Base-by-base conservation (phyloP, 2,888 invertebrate genomes). In the Lasius fuliginosus region DNA sequence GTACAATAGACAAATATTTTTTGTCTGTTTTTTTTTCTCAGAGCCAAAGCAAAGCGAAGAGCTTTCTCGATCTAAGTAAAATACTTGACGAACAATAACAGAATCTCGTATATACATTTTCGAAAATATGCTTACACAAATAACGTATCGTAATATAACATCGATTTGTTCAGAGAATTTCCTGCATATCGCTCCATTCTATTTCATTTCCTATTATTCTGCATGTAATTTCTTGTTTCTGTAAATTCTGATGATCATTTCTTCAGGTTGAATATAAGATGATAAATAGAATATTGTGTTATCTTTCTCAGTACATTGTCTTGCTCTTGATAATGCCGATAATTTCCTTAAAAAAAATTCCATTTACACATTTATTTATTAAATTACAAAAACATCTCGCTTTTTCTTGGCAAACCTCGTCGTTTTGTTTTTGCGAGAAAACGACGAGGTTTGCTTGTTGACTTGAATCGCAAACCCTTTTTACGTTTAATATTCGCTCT, bases 161-260 rank as follows among this genome's bases (percentile, higher is more conserved):
- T 73, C 3, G 9, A n/a, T 33, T 73, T 58, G 3, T 30, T 33
- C 15, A 30, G 42, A 74, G 15, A 30, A 46, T 36, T 53, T 40
- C 23, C 9, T 18, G 15, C 11, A 30, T 15, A 23, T 75, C 12
- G 12, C 12, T 46, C 30, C 6, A 4, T 53, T 64, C 2, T 6
- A 76, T 36, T 27, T 36, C 11, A 46, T 46, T 46, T 12, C 53
- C 6, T 11, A 33, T 64, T 62, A 15, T 42, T 33, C 12, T 15
- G 2, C 18, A 0, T 23, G 4, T 46, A 36, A 23, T 11, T n/a
- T 40, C 18, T 49, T 12, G 8, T 2, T 64, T 75, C 6, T 60
- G n/a, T n/a, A 42, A 58, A 73, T 23, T 23, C n/a, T n/a, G 30
- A 74, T 60, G 0, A 60, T 74, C n/a, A 18, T 36, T 64, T 33